Conservation (phyloP, 2,113 vertebrate genomes). For the Polypterus senegalus region DNA sequence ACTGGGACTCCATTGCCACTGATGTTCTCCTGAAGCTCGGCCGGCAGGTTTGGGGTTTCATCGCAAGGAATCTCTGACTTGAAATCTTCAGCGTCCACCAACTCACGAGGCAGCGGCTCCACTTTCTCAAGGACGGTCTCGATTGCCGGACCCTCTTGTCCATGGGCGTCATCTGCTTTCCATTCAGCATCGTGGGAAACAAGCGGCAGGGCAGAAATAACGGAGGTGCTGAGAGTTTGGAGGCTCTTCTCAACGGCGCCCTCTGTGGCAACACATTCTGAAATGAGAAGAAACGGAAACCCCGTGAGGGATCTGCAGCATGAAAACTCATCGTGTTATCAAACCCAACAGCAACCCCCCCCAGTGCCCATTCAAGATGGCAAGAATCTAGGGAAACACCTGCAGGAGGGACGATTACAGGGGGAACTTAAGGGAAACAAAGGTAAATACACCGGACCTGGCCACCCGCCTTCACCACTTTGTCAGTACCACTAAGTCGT, state of each 20-base stretch:
- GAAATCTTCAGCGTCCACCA: conserved; percentile 26
- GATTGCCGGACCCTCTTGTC: conserved; percentile 9
- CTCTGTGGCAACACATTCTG: conserved; percentile 40
- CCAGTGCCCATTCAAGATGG: no score
- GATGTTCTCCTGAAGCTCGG: conserved; percentile 33
- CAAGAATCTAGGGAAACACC: no score
- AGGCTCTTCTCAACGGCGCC: conserved; percentile 41
- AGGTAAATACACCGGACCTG: no score
- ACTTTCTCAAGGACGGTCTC: conserved; percentile 38
- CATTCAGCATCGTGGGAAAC: conserved; percentile 9
- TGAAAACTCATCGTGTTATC: no score
- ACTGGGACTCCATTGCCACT: conserved; percentile 15
- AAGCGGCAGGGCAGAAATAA: conserved; percentile 36
- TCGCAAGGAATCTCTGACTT: no score
- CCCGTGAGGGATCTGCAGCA: background rate
- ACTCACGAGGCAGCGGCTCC: conserved; percentile 30
- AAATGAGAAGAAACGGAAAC: conserved; percentile 10
- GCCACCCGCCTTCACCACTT: no score
- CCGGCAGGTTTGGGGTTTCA: conserved; percentile 14
- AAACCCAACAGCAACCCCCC: no score
- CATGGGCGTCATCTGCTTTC: conserved; percentile 35
- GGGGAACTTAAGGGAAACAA: no score
- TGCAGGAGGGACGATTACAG: no score
- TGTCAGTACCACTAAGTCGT: no score
- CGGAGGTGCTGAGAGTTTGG: conserved; percentile 32